Evolutionary conservation across 1,140 invertebrate genomes (phyloP), one percentile per base, ranked within the genome.

Genomic region (Rhyacophila brunnea): DNA sequence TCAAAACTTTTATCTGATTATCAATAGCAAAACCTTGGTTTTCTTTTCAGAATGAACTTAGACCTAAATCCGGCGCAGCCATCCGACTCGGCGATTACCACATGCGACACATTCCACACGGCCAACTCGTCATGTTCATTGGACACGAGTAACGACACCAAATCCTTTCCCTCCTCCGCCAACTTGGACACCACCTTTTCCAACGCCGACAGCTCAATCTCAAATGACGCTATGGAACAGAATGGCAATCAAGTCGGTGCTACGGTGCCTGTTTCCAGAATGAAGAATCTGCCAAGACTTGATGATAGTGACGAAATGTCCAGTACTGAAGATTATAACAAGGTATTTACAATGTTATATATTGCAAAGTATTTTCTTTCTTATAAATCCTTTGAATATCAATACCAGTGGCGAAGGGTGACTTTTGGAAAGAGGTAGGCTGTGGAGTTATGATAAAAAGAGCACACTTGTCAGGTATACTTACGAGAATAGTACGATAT

Each of bases 41-140:
- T 45, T 35, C 13, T 36, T 67, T 71, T 52, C 47, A 76, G 74
- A 15, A 67, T 77, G 60, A 74, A 64, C 34, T 66, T 77, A 40
- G 74, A 77, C 65, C 68, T 77, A 36, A 70, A 52, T 15, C 36
- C 49, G 28, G 7, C 34, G 5, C 48, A 52, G 23, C 32, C 20
- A 1, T 61, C 60, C 34, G 53, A 56, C 34, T 75, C 74, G 6
- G 79, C 80, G 0, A 64, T 82, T 18, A 82, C 81, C 34, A 82
- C 83, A 1, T 80, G 80, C 23, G 87, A 89, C 63, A 89, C 87
- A 0, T 90, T 87, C 68, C 87, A 89, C 70, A 89, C 88, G n/a
- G 87, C 88, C 0, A 72, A 79, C 13, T 83, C 81, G 11, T 75
- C 74, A 53, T 77, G 78, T 62, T 79, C 76, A 17, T 60, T 62